Evolutionary conservation across 1,140 invertebrate genomes (phyloP).

Genomic region (Littorina saxatilis): DNA sequence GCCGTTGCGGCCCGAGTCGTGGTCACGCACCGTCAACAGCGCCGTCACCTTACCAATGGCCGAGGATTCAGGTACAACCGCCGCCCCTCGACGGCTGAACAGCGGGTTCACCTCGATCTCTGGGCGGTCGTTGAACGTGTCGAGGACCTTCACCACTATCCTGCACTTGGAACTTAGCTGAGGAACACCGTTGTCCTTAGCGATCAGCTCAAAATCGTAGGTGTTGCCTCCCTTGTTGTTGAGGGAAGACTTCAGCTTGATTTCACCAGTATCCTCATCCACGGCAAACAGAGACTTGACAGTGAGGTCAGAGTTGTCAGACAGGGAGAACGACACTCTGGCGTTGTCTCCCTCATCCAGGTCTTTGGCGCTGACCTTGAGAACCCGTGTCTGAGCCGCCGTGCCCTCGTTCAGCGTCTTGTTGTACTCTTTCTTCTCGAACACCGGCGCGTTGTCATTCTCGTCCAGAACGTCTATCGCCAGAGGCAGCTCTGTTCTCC

Average conservation of each 20-base stretch:
- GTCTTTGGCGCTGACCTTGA: conserved; percentile 82
- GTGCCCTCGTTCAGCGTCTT: conserved; percentile 85
- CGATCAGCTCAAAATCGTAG: conserved; percentile 62
- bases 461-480: conserved; percentile 92
- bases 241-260: conserved; percentile 54
- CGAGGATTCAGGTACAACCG: conserved; percentile 46
- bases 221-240: conserved; percentile 53
- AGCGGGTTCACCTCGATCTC: conserved; percentile 40
- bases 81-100: conserved; percentile 14
- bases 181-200: conserved; percentile 59
- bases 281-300: conserved; percentile 80
- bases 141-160: conserved; percentile 43
- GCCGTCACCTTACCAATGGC: conserved; percentile 50
- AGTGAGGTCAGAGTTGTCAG: conserved; percentile 80
- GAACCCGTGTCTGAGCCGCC: conserved; percentile 82
- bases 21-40: conserved; percentile 51
- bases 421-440: conserved; percentile 78
- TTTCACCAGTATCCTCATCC: conserved; percentile 49
- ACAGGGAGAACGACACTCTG: conserved; percentile 77
- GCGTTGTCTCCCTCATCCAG: conserved; percentile 86
- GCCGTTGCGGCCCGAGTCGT: conserved; percentile 55
- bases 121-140: conserved; percentile 47
- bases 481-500: conserved; percentile 90
- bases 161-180: conserved; percentile 49
- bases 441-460: conserved; percentile 94